These are phyloP conservation scores for Tachysurus fulvidraco DNA, from an alignment of 2,113 vertebrate genomes.

Conservation along the genomic window DNA sequence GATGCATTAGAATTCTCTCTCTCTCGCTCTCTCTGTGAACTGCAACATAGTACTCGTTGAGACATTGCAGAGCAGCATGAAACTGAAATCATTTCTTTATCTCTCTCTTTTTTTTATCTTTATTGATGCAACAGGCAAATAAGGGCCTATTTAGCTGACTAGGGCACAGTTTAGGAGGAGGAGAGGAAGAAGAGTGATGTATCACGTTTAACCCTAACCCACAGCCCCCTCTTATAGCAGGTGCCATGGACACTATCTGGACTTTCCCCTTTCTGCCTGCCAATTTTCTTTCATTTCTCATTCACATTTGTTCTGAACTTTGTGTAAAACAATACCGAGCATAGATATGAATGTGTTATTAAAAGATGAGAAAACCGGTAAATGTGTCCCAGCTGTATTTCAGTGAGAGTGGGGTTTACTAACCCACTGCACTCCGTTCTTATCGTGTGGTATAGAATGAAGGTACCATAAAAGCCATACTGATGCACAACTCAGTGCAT, in stretches of 20 bases:
- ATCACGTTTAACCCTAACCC: conserved; percentile 30
- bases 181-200: conserved; percentile 47
- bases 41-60: conserved; percentile 67
- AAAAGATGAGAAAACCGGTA: conserved; percentile 75
- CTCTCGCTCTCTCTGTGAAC: conserved; percentile 67
- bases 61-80: conserved; percentile 63
- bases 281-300: conserved; percentile 74
- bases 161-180: conserved; percentile 55
- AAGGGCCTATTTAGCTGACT: conserved; percentile 68
- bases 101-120: conserved; percentile 56
- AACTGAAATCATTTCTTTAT: conserved; percentile 58
- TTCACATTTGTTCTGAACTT: conserved; percentile 79
- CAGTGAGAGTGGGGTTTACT: too few species aligned
- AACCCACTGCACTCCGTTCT: neutral
- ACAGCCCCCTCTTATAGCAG: conserved; percentile 56
- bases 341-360: conserved; percentile 84
- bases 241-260: conserved; percentile 69
- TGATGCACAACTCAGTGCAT: neutral
- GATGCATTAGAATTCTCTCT: conserved; percentile 70
- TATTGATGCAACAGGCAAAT: conserved; percentile 64
- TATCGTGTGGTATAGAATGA: neutral
- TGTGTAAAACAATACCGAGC: conserved; percentile 80
- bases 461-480: neutral
- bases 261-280: conserved; percentile 73
- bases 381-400: conserved; percentile 30